Evolutionary conservation across 2,113 vertebrate genomes (phyloP).

Genomic region (Bettongia penicillata): DNA sequence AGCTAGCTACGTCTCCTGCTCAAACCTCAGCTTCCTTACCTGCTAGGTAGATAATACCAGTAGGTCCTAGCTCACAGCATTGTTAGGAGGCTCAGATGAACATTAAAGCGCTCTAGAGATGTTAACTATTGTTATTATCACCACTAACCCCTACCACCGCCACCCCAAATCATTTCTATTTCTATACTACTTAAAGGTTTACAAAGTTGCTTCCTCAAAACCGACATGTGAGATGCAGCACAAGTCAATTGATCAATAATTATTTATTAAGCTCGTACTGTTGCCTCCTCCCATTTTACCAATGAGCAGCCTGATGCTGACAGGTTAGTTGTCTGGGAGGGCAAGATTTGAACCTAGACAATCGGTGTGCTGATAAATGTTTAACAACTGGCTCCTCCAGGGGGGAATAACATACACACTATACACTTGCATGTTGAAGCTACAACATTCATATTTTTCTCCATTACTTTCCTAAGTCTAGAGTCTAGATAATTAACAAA

Average conservation of each 20-base stretch:
- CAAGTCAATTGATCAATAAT: not conserved
- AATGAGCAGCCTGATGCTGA: not conserved
- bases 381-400: not conserved
- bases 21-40: not conserved
- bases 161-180: not conserved
- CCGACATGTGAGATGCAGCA: not conserved
- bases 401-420: not conserved
- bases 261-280: not conserved
- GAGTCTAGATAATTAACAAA: not conserved
- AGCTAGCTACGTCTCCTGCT: not conserved
- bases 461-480: not conserved
- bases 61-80: not conserved
- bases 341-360: not conserved
- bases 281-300: not conserved
- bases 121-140: not conserved
- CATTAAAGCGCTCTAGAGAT: not conserved
- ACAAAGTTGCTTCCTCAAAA: not conserved
- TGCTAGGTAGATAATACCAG: not conserved
- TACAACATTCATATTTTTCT: not conserved
- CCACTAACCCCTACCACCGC: not conserved
- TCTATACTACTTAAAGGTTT: not conserved
- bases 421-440: not conserved
- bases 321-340: not conserved
- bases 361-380: not conserved
- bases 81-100: not conserved